Percentiles rank a stretch among this genome's conserved stretches.
phyloP scores from a whole-genome alignment of 1,140 invertebrate genomes.

The Periplaneta americana region DNA sequence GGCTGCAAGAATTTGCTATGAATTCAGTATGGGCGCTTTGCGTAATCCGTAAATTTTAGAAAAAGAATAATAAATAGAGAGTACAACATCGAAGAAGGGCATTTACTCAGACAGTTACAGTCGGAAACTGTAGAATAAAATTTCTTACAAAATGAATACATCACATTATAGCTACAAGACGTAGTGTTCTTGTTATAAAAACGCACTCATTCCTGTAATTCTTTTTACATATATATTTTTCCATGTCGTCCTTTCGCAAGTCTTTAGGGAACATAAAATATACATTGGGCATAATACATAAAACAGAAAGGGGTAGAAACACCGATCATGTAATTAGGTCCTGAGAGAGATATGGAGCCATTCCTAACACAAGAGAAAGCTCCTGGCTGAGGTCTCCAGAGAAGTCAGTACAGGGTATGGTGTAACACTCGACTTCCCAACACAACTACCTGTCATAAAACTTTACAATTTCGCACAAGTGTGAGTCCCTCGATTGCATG shows the following conservation, averaged over 20 bases:
- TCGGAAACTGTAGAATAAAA: neutral
- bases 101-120: too few relatives aligned
- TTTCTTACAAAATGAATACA: too few relatives aligned
- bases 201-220: too few relatives aligned
- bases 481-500: neutral
- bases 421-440: neutral
- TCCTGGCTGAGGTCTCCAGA: neutral
- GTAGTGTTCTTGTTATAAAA: too few relatives aligned
- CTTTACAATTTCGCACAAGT: neutral
- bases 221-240: too few relatives aligned
- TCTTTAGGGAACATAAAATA: neutral
- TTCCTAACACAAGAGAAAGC: neutral
- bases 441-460: neutral
- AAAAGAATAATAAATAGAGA: too few relatives aligned
- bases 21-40: too few relatives aligned
- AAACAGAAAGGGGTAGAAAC: neutral
- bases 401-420: neutral
- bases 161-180: too few relatives aligned
- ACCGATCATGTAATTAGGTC: neutral
- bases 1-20: too few relatives aligned
- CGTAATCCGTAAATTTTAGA: too few relatives aligned
- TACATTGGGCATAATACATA: too few relatives aligned
- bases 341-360: neutral
- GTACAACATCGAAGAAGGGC: too few relatives aligned
- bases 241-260: neutral